Evolutionary conservation across 2,113 vertebrate genomes (phyloP).

Genomic region (Thryonomys swinderianus): DNA sequence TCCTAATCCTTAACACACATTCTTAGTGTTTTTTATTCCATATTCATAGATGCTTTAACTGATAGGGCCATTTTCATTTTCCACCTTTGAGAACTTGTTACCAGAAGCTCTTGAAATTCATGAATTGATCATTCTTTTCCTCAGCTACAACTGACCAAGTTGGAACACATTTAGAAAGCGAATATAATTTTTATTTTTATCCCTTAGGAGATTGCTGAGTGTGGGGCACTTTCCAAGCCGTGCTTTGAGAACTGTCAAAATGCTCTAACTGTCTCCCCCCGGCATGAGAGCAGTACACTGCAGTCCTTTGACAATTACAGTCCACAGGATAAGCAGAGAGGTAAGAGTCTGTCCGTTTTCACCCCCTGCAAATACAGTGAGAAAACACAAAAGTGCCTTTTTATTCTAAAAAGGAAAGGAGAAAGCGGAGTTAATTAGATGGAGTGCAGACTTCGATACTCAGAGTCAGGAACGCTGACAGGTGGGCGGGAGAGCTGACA

Average conservation of each 20-base stretch:
- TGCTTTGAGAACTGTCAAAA: constrained; percentile 78
- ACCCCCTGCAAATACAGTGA: not conserved
- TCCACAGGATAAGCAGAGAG: constrained; percentile 84
- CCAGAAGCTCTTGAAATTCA: not conserved
- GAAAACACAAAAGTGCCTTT: not conserved
- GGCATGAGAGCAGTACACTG: constrained; percentile 52
- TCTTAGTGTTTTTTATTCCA: constrained; percentile 42
- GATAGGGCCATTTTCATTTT: constrained; percentile 63
- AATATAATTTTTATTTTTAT: constrained; percentile 65
- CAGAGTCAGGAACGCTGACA: constrained; percentile 76
- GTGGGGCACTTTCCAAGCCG: constrained; percentile 79
- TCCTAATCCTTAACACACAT: constrained; percentile 63
- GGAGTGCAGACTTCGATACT: constrained; percentile 80
- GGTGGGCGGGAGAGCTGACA: constrained; percentile 84
- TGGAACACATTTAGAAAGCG: constrained; percentile 24
- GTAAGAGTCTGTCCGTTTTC: constrained; percentile 72
- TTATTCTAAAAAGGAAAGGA: not conserved
- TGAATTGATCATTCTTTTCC: not conserved
- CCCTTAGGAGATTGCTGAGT: constrained; percentile 83
- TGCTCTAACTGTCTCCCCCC: constrained; percentile 65
- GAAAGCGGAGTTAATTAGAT: constrained; percentile 80
- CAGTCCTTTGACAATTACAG: constrained; percentile 60
- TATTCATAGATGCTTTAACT: constrained; percentile 4
- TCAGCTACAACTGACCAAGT: not conserved
- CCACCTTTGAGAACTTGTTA: not conserved